A percentile compares a stretch with the other conserved stretches of the same genome.
Conservation (phyloP, 1,140 invertebrate genomes). For the Drosophila pandora region DNA sequence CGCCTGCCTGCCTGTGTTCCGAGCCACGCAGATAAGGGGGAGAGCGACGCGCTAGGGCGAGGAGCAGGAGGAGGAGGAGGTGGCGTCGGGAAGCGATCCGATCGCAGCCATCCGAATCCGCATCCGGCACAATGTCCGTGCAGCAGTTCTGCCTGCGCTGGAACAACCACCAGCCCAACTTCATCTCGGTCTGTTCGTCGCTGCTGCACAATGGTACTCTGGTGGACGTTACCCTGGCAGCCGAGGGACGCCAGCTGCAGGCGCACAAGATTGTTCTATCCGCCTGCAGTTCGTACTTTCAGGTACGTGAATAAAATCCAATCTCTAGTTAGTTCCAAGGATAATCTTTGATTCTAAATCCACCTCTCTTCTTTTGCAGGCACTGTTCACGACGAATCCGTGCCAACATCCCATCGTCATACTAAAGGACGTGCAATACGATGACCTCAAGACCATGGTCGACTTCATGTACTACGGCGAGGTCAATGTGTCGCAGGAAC, state of each 20-base stretch:
- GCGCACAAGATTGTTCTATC: constrained; percentile 94
- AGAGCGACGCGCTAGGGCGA: background rate
- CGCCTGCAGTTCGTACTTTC: constrained; percentile 94
- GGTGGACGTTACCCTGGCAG: constrained; percentile 94
- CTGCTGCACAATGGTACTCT: constrained; percentile 91
- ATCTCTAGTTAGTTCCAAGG: no score
- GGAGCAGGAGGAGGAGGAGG: constrained; percentile 15
- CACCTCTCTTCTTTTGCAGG: constrained; percentile 84
- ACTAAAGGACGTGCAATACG: constrained; percentile 93
- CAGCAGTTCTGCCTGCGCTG: constrained; percentile 94
- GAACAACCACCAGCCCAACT: constrained; percentile 96
- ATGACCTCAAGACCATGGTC: constrained; percentile 94
- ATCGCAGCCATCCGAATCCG: constrained; percentile 8
- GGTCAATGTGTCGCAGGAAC: constrained; percentile 95
- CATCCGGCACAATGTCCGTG: constrained; percentile 86
- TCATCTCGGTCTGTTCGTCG: constrained; percentile 93
- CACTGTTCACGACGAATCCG: constrained; percentile 92
- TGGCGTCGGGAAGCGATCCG: constrained; percentile 23
- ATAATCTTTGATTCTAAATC: no score
- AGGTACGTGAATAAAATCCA: constrained; percentile 84
- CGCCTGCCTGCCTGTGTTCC: constrained; percentile 29
- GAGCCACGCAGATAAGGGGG: constrained; percentile 19
- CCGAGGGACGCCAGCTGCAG: constrained; percentile 92
- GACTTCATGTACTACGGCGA: constrained; percentile 97
- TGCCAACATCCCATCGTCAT: constrained; percentile 96